These are phyloP conservation scores for Auanema sp. DNA, from an alignment of 2,888 invertebrate species.

Conservation along the genomic window DNA sequence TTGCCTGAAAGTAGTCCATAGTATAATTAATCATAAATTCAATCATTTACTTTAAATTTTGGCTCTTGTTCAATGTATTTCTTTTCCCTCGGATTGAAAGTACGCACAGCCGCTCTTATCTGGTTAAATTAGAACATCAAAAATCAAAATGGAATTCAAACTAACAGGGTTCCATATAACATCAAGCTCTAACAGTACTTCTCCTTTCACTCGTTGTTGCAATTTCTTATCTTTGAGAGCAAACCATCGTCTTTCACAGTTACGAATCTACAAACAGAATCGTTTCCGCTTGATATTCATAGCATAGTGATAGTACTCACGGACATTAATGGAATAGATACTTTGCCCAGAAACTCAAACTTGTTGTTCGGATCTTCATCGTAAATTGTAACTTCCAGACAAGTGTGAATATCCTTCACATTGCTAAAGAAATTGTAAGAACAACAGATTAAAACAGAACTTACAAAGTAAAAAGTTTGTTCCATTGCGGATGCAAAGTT, in stretches of 20 bases:
- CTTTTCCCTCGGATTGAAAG: constrained; percentile 89
- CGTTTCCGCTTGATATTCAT: background rate
- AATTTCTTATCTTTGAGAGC: constrained; percentile 93
- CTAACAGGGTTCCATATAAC: constrained; percentile 87
- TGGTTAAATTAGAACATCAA: constrained; percentile 57
- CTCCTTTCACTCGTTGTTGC: constrained; percentile 65
- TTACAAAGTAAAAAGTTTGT: constrained; percentile 96
- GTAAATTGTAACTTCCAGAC: constrained; percentile 90
- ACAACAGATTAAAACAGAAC: constrained; percentile 7
- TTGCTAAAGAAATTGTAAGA: constrained; percentile 58
- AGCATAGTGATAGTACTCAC: constrained; percentile 50
- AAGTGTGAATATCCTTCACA: constrained; percentile 85
- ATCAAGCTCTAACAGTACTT: constrained; percentile 86
- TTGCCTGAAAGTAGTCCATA: constrained; percentile 61
- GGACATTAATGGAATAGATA: constrained; percentile 81
- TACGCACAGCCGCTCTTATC: constrained; percentile 85
- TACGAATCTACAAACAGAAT: constrained; percentile 72
- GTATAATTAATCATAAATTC: too few species aligned
- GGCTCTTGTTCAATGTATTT: constrained; percentile 92
- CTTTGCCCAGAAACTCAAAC: constrained; percentile 89
- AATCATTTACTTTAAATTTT: constrained; percentile 77
- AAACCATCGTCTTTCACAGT: constrained; percentile 92
- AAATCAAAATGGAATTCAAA: constrained; percentile 9
- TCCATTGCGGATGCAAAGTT: constrained; percentile 93
- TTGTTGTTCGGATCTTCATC: constrained; percentile 96